Percentiles rank a stretch among this genome's conserved stretches.
These are phyloP conservation scores for Rhopalosiphum maidis DNA, from an alignment of 1,140 invertebrate species.

Conservation along the genomic window DNA sequence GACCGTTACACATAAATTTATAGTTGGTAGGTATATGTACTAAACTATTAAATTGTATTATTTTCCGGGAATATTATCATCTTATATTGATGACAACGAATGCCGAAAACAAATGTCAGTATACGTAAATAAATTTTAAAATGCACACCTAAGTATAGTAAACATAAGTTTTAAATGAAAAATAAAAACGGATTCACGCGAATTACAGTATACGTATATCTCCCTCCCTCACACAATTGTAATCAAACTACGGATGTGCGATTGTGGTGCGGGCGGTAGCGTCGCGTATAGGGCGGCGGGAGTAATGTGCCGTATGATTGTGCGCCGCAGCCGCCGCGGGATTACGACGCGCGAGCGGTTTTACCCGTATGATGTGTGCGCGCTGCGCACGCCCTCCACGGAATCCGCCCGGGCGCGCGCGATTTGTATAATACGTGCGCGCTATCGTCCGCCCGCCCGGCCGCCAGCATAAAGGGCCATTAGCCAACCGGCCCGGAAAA, in stretches of 20 bases:
- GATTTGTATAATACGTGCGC: neutral
- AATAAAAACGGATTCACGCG: neutral
- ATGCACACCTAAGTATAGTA: no score
- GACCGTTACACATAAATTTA: no score
- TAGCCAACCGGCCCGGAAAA: constrained; percentile 59
- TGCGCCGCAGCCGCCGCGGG: constrained; percentile 1
- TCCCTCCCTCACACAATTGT: neutral
- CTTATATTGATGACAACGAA: no score
- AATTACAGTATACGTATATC: neutral
- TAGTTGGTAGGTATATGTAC: no score
- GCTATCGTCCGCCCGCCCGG: constrained; percentile 8
- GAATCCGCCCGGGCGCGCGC: neutral
- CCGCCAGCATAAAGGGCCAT: constrained; percentile 34
- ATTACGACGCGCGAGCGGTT: constrained; percentile 24
- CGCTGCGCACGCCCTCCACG: neutral
- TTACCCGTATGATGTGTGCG: constrained; percentile 26
- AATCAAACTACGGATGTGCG: neutral
- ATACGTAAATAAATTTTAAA: no score
- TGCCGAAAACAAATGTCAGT: no score
- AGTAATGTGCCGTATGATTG: constrained; percentile 48
- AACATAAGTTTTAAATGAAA: neutral
- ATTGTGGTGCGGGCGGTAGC: neutral
- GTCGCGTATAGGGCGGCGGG: neutral
- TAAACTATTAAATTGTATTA: no score
- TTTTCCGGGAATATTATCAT: no score